Conservation (phyloP, 2,797 vertebrate species). For the Cyprinodon diabolis region DNA sequence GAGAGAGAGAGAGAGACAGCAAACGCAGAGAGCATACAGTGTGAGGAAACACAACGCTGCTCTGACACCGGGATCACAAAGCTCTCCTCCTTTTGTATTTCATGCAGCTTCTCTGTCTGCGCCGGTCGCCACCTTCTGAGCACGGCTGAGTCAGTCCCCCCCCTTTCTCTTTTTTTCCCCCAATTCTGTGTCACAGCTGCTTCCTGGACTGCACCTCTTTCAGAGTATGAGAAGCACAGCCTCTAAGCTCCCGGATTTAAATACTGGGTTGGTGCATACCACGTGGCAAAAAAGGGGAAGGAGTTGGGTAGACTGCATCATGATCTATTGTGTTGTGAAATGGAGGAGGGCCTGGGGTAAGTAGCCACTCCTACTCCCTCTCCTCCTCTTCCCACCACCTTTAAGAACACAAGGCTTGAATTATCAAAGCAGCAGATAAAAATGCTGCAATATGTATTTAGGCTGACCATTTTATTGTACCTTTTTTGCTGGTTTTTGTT, state of each 20-base stretch:
- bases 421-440: constrained; percentile 15
- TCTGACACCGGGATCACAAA: constrained; percentile 22
- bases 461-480: not conserved
- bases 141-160: constrained; percentile 30
- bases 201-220: constrained; percentile 68
- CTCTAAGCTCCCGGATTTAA: constrained; percentile 74
- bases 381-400: constrained; percentile 35
- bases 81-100: constrained; percentile 18
- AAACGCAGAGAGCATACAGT: constrained; percentile 30
- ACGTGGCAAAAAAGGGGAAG: constrained; percentile 68
- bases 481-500: not conserved
- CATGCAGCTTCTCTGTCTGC: constrained; percentile 35
- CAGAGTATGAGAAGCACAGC: constrained; percentile 60
- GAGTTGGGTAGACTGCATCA: constrained; percentile 49
- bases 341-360: constrained; percentile 49
- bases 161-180: constrained; percentile 22
- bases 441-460: not conserved
- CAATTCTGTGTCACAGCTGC: constrained; percentile 54
- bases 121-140: constrained; percentile 37
- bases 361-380: constrained; percentile 47
- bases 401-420: constrained; percentile 27
- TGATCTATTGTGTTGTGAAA: constrained; percentile 60
- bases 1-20: constrained; percentile 63
- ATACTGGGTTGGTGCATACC: constrained; percentile 75
- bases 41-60: constrained; percentile 31